Evolutionary conservation across 2,113 vertebrate species (phyloP), one percentile per base, ranked within the genome.

Genomic region (Pionites leucogaster): DNA sequence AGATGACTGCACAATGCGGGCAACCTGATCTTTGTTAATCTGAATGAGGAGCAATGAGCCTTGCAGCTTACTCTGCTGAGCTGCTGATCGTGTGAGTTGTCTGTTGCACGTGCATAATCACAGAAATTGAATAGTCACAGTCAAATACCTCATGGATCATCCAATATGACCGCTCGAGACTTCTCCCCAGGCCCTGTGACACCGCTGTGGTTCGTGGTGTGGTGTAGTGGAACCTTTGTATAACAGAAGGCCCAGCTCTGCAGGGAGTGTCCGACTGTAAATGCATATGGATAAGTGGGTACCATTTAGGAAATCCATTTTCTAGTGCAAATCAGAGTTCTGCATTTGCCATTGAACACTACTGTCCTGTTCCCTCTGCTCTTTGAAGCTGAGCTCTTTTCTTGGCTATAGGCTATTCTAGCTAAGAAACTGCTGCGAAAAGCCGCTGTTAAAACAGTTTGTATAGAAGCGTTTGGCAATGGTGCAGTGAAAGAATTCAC

Each of bases 161-260:
- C 28, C 46, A 9, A 41, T 0, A 1, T 1, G 25, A 27, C 6
- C 0, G 2, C 60, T 49, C 20, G 2, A 22, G 68, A 3, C 37
- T 20, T 39, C 37, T 59, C 44, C 60, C 23, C 17, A 33, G 42
- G 41, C 17, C 42, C 62, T 28, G 27, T 59, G 59, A 11, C 41
- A 19, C 41, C 9, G 19, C 29, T 72, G 50, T 42, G 22, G 16
- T 8, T 74, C 7, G 1, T 16, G 39, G 37, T 28, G 44, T 9
- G n/a, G 35, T 49, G 17, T 7, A 39, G 10, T 1, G 6, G 46
- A 39, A 29, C 7, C 39, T 25, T 8, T 20, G 13, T 24, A 2
- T 14, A 39, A 53, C 13, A 20, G 31, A 37, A 76, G 24, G 6
- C 57, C 57, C 8, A 23, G 16, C 47, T 64, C 47, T 49, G 41